Conservation (phyloP, 2,797 vertebrate genomes). For the Enteromius treurensis region DNA sequence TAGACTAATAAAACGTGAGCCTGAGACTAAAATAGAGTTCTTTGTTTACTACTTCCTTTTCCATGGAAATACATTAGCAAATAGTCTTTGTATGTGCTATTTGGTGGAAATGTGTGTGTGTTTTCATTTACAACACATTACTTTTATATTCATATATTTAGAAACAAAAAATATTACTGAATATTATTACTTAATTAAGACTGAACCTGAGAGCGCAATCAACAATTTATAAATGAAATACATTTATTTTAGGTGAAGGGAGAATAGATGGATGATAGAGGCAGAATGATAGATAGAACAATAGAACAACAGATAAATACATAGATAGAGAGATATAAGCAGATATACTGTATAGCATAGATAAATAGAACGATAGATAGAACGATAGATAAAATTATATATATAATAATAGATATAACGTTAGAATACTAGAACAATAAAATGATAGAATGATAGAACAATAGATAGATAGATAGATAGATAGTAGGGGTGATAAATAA, state of each 20-base stretch:
- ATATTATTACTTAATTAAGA: background rate
- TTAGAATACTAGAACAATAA: too few species aligned
- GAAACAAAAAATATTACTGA: background rate
- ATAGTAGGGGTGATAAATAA: too few species aligned
- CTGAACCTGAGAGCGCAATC: background rate
- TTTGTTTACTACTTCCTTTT: background rate
- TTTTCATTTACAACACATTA: background rate
- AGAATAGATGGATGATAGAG: background rate
- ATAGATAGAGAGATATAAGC: too few species aligned
- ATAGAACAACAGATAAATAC: too few species aligned
- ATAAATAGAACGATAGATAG: too few species aligned
- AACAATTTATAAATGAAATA: background rate
- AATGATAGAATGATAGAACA: too few species aligned
- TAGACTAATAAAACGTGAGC: background rate
- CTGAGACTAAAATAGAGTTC: background rate
- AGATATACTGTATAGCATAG: too few species aligned
- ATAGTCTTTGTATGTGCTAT: background rate
- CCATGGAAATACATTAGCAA: slow-evolving; percentile 22
- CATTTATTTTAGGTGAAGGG: background rate
- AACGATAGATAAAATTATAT: too few species aligned
- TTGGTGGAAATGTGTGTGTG: background rate
- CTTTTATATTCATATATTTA: background rate
- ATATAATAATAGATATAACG: too few species aligned
- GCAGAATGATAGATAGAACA: too few species aligned
- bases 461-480: too few species aligned